These are phyloP conservation scores for Prionchulus punctatus DNA, from an alignment of 2,888 invertebrate species.

Conservation along the genomic window DNA sequence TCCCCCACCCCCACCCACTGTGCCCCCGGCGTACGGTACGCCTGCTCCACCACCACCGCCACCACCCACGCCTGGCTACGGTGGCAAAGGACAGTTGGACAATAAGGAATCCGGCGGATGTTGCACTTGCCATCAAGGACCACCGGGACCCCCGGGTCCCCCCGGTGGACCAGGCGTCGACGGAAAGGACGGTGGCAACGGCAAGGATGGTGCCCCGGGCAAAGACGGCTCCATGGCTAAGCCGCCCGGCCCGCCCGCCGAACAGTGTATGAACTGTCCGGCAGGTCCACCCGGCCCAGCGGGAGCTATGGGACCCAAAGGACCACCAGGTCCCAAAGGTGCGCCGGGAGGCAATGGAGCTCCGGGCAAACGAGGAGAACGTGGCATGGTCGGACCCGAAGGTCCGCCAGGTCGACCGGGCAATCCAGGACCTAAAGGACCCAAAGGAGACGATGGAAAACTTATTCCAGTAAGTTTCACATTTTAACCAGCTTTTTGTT, in stretches of 20 bases:
- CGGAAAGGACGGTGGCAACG: conserved; percentile 9
- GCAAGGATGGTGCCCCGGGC: not conserved
- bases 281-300: not conserved
- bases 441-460: conserved; percentile 42
- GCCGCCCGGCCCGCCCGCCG: conserved; percentile 1
- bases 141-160: conserved; percentile 24
- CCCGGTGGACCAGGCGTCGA: conserved; percentile 21
- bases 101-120: too few species aligned
- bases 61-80: not conserved
- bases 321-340: conserved; percentile 34
- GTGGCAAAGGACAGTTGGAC: too few species aligned
- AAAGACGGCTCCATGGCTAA: not conserved
- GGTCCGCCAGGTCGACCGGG: conserved; percentile 50
- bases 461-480: not conserved
- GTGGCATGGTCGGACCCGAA: conserved; percentile 47
- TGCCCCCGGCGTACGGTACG: conserved; percentile 8
- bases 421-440: conserved; percentile 52
- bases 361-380: conserved; percentile 42
- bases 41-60: conserved; percentile 10
- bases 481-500: too few species aligned
- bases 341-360: not conserved
- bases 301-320: conserved; percentile 41
- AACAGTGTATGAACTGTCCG: not conserved
- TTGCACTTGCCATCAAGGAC: conserved; percentile 26
- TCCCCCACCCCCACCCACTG: too few species aligned